A percentile compares a stretch with the other conserved stretches of the same genome.
Conservation (phyloP, 2,113 vertebrate genomes). For the Sinocyclocheilus maitianheensis region DNA sequence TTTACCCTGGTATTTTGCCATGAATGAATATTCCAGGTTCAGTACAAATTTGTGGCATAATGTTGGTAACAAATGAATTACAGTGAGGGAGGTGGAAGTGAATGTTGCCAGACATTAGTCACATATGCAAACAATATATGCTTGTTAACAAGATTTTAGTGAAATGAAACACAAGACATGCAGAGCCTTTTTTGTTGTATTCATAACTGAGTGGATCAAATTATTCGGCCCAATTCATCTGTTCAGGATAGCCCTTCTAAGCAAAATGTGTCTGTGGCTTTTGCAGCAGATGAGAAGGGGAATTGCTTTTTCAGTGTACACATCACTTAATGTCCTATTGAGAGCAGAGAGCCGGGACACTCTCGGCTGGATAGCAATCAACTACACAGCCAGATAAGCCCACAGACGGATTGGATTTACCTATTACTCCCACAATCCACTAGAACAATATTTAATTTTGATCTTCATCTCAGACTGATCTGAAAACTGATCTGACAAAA, state of each 20-base stretch:
- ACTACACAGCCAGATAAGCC: constrained; percentile 40
- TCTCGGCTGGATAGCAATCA: constrained; percentile 50
- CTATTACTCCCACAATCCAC: constrained; percentile 47
- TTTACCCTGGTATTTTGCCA: no score
- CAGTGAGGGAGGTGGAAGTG: neutral
- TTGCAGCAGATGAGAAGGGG: constrained; percentile 9
- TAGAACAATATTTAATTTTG: constrained; percentile 50
- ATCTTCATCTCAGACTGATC: constrained; percentile 29
- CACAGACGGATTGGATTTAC: constrained; percentile 41
- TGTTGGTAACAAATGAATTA: no score
- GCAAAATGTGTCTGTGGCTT: neutral
- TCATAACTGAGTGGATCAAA: neutral
- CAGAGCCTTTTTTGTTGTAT: neutral
- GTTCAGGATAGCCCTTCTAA: constrained; percentile 16
- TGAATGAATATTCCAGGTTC: no score
- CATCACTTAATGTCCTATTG: constrained; percentile 36
- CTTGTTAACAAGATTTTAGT: neutral
- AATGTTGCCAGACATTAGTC: no score
- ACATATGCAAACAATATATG: neutral
- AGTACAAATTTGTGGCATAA: no score
- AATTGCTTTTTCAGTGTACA: constrained; percentile 34
- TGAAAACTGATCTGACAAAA: constrained; percentile 31
- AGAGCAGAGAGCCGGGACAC: constrained; percentile 12
- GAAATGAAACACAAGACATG: neutral
- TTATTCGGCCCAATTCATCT: neutral